Evolutionary conservation across 2,113 vertebrate genomes (phyloP).

Genomic region (Chamaea fasciata): DNA sequence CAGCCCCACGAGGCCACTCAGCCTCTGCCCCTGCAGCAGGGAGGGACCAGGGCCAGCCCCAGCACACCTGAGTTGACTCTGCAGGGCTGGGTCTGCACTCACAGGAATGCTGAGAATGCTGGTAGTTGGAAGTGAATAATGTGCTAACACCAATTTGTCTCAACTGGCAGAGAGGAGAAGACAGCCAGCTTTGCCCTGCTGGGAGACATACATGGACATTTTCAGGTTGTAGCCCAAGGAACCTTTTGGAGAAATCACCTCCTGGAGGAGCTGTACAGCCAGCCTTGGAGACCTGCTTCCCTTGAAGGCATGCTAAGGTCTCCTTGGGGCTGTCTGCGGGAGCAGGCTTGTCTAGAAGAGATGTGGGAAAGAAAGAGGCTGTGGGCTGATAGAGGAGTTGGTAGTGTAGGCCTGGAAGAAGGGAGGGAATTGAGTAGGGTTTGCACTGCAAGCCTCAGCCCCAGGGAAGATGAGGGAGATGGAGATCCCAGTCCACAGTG

Average conservation of each 20-base stretch:
- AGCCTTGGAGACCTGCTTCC: background rate
- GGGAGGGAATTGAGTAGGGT: fast-evolving
- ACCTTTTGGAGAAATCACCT: background rate
- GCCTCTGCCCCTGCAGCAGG: background rate
- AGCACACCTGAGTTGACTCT: background rate
- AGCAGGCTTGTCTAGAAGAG: background rate
- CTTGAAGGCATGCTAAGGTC: background rate
- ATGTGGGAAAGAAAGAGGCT: background rate
- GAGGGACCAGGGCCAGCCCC: background rate
- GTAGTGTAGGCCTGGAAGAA: background rate
- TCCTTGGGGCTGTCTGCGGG: fast-evolving
- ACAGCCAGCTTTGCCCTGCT: fast-evolving
- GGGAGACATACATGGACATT: background rate
- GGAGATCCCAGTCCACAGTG: background rate
- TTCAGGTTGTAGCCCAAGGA: background rate
- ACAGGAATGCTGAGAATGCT: background rate
- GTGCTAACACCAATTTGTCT: background rate
- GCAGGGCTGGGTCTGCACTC: background rate
- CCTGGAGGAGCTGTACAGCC: background rate
- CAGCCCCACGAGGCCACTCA: background rate
- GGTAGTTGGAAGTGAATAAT: fast-evolving
- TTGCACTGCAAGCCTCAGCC: background rate
- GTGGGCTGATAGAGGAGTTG: background rate
- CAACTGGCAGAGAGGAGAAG: background rate
- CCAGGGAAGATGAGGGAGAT: background rate